Evolutionary conservation across 1,140 invertebrate species (phyloP).

Genomic region (Bombus difficillimus): DNA sequence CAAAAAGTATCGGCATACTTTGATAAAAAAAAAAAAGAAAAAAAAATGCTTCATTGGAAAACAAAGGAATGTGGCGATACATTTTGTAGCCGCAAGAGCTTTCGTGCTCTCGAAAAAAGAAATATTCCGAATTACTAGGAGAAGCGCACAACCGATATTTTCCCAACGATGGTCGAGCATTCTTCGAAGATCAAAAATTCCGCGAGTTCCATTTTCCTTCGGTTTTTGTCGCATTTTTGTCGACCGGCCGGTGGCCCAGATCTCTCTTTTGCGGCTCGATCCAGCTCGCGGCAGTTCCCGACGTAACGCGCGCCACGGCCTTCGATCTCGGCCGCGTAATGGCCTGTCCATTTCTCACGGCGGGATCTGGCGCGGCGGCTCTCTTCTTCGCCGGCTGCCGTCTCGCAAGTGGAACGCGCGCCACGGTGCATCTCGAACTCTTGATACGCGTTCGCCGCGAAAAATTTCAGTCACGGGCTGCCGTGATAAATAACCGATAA

Average conservation of each 20-base stretch:
- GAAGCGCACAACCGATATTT: too few relatives aligned
- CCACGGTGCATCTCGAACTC: conserved; percentile 17
- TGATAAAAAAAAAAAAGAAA: too few relatives aligned
- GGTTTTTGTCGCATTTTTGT: not conserved
- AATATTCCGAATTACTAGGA: too few relatives aligned
- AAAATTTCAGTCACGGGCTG: conserved; percentile 50
- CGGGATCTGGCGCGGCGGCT: conserved; percentile 16
- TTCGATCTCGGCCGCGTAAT: conserved; percentile 39
- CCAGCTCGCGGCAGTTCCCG: conserved; percentile 36
- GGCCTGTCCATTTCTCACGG: conserved; percentile 50
- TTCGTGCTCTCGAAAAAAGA: too few relatives aligned
- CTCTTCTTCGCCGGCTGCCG: not conserved
- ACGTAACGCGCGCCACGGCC: conserved; percentile 40
- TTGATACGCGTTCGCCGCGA: not conserved
- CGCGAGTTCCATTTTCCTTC: not conserved
- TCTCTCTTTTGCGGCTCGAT: conserved; percentile 27
- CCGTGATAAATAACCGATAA: conserved; percentile 50
- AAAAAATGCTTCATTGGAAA: too few relatives aligned
- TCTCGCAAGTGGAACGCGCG: conserved; percentile 42
- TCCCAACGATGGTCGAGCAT: too few relatives aligned
- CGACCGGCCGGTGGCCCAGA: conserved; percentile 24
- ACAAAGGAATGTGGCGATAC: too few relatives aligned
- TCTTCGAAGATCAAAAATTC: conserved; percentile 9
- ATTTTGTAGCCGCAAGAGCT: too few relatives aligned
- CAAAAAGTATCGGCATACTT: too few relatives aligned